These are phyloP conservation scores for Mesocentrotus franciscanus DNA, from an alignment of 53 echinoderm and acorn worm genomes.

Conservation along the genomic window DNA sequence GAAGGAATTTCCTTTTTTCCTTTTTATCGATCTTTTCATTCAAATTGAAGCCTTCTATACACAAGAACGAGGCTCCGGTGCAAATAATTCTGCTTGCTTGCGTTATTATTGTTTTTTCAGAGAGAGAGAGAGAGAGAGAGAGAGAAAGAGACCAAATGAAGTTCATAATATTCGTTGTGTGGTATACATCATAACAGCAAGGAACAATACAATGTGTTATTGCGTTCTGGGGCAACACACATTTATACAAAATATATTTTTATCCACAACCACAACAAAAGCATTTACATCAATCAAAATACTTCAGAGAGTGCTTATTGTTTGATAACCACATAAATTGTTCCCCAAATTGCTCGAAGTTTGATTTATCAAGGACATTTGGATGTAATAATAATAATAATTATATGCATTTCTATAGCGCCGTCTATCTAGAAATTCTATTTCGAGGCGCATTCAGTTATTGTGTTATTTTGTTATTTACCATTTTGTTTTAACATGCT, in stretches of 20 bases:
- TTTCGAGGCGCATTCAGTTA: too few species aligned
- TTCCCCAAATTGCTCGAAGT: not conserved
- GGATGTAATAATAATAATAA: too few species aligned
- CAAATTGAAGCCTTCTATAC: not conserved
- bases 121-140: not conserved
- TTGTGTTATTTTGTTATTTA: not conserved
- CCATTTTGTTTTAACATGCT: not conserved
- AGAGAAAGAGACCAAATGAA: not conserved
- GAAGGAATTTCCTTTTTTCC: not conserved
- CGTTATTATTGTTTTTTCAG: not conserved
- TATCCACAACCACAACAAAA: slow-evolving; percentile 16
- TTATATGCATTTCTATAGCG: too few species aligned
- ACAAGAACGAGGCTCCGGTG: not conserved
- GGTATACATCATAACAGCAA: not conserved
- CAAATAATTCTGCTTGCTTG: not conserved
- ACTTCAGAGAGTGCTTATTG: not conserved
- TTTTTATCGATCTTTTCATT: not conserved
- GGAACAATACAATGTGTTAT: not conserved
- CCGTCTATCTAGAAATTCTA: too few species aligned
- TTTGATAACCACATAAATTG: not conserved
- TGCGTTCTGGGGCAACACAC: not conserved
- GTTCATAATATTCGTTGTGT: not conserved
- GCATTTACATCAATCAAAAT: not conserved
- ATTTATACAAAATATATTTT: not conserved
- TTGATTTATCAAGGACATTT: not conserved